phyloP scores from a whole-genome alignment of 2,113 vertebrate genomes.

The Mystacornis crossleyi region DNA sequence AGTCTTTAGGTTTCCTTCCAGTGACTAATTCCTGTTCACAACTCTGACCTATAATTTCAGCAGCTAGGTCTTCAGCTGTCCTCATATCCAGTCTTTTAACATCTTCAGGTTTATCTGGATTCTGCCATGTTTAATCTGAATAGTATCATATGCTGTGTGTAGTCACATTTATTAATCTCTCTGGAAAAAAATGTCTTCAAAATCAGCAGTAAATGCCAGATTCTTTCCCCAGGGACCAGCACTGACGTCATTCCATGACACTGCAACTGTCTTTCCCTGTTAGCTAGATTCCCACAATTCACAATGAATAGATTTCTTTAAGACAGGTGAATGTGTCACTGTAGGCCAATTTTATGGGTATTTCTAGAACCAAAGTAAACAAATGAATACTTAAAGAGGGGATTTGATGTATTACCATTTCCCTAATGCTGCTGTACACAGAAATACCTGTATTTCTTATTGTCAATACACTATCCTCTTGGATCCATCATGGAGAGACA shows the following conservation, averaged over 20 bases:
- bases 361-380: background rate
- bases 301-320: background rate
- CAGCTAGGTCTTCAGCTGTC: background rate
- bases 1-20: background rate
- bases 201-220: background rate
- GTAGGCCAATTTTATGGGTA: background rate
- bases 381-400: background rate
- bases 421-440: background rate
- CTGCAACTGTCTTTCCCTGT: background rate
- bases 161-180: background rate
- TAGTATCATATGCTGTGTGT: background rate
- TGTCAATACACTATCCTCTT: background rate
- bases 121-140: background rate
- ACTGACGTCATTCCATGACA: background rate
- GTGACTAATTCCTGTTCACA: background rate
- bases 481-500: background rate
- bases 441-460: background rate
- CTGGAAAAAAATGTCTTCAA: background rate
- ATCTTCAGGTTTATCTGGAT: background rate
- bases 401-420: background rate
- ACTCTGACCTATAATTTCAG: background rate
- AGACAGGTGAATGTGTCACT: background rate
- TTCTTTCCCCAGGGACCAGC: background rate
- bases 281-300: background rate
- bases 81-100: background rate